phyloP scores from a whole-genome alignment of 92 coral and sea anemone species.

The Siderastrea siderea region DNA sequence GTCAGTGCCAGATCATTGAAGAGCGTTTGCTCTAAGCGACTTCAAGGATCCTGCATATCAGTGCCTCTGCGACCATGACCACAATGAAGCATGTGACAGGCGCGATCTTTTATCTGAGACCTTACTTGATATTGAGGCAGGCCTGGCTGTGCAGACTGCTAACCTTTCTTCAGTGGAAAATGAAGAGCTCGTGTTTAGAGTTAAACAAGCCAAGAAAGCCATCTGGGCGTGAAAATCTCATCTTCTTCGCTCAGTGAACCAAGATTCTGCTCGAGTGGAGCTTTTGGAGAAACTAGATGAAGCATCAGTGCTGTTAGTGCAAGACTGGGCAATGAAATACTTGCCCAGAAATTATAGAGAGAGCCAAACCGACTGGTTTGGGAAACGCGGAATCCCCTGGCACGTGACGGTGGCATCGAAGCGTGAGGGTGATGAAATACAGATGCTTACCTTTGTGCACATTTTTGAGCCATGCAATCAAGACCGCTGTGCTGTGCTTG shows the following conservation, averaged over 20 bases:
- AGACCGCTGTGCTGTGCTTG: slow-evolving; percentile 36
- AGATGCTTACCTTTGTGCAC: slow-evolving; percentile 45
- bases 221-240: slow-evolving; percentile 39
- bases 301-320: slow-evolving; percentile 15
- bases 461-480: slow-evolving; percentile 2
- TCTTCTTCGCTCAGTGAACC: slow-evolving; percentile 25
- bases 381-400: slow-evolving; percentile 45
- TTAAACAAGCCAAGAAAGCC: slow-evolving; percentile 27
- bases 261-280: slow-evolving; percentile 31
- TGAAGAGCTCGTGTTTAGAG: slow-evolving; percentile 24
- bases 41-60: slow-evolving; percentile 16
- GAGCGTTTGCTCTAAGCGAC: slow-evolving; percentile 13
- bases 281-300: slow-evolving; percentile 19
- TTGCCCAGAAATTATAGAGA: slow-evolving; percentile 36
- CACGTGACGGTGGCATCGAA: slow-evolving; percentile 48
- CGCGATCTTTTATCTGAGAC: slow-evolving; percentile 12
- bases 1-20: slow-evolving; percentile 37
- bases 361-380: slow-evolving; percentile 44
- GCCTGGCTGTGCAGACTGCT: slow-evolving; percentile 5
- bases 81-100: slow-evolving; percentile 6
- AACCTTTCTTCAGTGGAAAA: neutral
- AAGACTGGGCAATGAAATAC: slow-evolving; percentile 58
- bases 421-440: slow-evolving; percentile 20
- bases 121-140: neutral
- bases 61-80: slow-evolving; percentile 8